Conservation (phyloP, 2,888 invertebrate genomes). For the Dolichopus griseipennis region DNA sequence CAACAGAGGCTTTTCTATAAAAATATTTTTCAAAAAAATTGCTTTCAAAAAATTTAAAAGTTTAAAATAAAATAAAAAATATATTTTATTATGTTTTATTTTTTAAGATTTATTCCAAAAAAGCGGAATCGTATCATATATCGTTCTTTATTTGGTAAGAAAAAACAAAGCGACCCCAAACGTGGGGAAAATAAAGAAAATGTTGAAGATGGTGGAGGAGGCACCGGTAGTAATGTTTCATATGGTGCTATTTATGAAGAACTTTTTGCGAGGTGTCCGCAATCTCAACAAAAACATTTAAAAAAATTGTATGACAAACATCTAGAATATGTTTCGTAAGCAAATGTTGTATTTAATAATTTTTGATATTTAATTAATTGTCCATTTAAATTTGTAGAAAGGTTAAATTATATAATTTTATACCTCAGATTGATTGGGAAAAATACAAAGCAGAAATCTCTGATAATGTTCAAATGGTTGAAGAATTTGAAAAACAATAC, state of each 20-base stretch:
- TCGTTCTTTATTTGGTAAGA: too few species aligned
- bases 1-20: too few species aligned
- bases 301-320: neutral
- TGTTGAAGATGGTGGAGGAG: too few species aligned
- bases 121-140: too few species aligned
- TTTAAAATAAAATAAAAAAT: too few species aligned
- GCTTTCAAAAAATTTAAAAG: too few species aligned
- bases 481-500: slow-evolving; percentile 74
- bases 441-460: slow-evolving; percentile 58
- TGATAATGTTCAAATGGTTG: slow-evolving; percentile 67
- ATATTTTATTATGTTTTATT: too few species aligned
- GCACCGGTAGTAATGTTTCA: neutral
- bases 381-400: neutral
- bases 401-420: slow-evolving; percentile 14
- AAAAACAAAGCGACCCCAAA: too few species aligned
- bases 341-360: neutral
- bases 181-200: too few species aligned
- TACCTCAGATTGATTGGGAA: slow-evolving; percentile 76
- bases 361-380: neutral
- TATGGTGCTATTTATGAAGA: neutral
- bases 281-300: neutral
- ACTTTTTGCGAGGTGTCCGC: slow-evolving; percentile 2
- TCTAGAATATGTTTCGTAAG: neutral
- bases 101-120: too few species aligned
- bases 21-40: too few species aligned